phyloP scores from a whole-genome alignment of 2,797 vertebrate genomes.

The Melanotaenia nigrans region DNA sequence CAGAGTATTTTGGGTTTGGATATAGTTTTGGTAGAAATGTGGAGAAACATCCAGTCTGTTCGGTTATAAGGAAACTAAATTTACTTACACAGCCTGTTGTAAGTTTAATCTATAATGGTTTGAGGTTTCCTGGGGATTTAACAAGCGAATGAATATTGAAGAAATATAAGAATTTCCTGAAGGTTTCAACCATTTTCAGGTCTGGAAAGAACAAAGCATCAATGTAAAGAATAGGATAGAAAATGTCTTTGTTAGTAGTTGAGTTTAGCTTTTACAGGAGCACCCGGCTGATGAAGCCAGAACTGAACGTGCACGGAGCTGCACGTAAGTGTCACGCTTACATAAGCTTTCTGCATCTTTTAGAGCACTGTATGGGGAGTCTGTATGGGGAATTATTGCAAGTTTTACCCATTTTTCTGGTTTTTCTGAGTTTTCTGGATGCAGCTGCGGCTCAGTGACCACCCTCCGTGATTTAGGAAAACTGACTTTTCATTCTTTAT shows the following conservation, averaged over 20 bases:
- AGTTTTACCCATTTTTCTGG: not conserved
- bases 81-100: not conserved
- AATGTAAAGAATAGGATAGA: not conserved
- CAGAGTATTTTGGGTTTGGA: not conserved
- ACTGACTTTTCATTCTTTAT: no score
- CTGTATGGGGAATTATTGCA: not conserved
- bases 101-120: not conserved
- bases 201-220: no score
- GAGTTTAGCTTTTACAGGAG: conserved; percentile 15
- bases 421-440: no score
- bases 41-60: no score
- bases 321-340: conserved; percentile 34
- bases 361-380: not conserved
- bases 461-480: no score
- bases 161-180: not conserved
- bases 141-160: not conserved
- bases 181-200: not conserved
- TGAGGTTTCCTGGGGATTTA: not conserved
- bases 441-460: no score
- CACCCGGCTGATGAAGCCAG: not conserved
- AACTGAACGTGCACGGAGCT: not conserved
- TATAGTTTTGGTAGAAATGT: not conserved
- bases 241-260: not conserved
- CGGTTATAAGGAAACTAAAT: not conserved
- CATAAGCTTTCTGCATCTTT: conserved; percentile 46